phyloP scores from a whole-genome alignment of 2,888 invertebrate genomes.

The Helleia helle region DNA sequence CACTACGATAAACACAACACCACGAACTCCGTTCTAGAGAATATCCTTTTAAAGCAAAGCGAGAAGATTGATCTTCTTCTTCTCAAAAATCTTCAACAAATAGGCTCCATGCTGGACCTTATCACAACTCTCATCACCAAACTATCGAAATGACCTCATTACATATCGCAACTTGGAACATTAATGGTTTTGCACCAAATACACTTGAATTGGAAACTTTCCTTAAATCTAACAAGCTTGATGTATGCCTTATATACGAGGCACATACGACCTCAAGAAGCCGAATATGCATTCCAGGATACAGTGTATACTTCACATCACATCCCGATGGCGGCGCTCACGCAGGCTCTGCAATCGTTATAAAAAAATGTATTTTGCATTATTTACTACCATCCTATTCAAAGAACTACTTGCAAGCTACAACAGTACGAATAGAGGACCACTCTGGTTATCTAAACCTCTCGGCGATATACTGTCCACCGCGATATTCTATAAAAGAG shows the following conservation, averaged over 20 bases:
- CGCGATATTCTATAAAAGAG: background rate
- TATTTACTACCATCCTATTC: background rate
- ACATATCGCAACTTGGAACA: slow-evolving; percentile 20
- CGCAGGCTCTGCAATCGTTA: slow-evolving; percentile 7
- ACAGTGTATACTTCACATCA: slow-evolving; percentile 13
- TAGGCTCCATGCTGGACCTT: slow-evolving; percentile 15
- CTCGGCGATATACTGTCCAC: slow-evolving; percentile 7
- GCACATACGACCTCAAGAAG: slow-evolving; percentile 14
- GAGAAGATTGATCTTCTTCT: slow-evolving; percentile 18
- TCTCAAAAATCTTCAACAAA: too few species aligned
- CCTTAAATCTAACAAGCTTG: slow-evolving; percentile 14
- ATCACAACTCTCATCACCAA: slow-evolving; percentile 14
- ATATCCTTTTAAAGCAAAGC: slow-evolving; percentile 15
- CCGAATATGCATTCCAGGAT: slow-evolving; percentile 11
- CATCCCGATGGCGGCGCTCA: slow-evolving; percentile 14
- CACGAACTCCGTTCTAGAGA: slow-evolving; percentile 5
- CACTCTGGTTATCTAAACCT: slow-evolving; percentile 5
- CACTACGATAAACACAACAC: too few species aligned
- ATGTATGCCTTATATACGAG: slow-evolving; percentile 19
- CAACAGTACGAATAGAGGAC: slow-evolving; percentile 3
- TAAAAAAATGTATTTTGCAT: slow-evolving; percentile 8
- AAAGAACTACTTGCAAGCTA: slow-evolving; percentile 8
- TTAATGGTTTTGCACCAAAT: slow-evolving; percentile 19
- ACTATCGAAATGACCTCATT: slow-evolving; percentile 3
- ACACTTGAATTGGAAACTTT: slow-evolving; percentile 15